Evolutionary conservation across 2,888 invertebrate genomes (phyloP).

Genomic region (Spatulosminthurus flaviceps): DNA sequence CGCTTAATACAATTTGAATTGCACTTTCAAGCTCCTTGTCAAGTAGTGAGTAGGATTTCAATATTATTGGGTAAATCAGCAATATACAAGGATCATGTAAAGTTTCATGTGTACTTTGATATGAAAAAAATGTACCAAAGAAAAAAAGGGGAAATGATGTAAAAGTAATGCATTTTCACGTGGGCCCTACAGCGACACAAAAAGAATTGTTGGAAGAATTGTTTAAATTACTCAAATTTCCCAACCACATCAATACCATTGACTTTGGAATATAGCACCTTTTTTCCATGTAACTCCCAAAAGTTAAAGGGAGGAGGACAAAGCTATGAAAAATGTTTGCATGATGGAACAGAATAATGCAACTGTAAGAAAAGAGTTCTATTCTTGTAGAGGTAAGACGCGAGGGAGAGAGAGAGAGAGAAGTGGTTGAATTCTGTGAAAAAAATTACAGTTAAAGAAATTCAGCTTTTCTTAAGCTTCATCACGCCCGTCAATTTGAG

Average conservation of each 20-base stretch:
- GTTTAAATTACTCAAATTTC: background rate
- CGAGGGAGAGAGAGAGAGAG: too few relatives aligned
- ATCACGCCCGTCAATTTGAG: slow-evolving; percentile 53
- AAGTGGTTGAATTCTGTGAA: slow-evolving; percentile 22
- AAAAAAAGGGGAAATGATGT: background rate
- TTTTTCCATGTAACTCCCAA: background rate
- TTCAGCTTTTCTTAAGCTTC: slow-evolving; percentile 48
- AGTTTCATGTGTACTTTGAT: background rate
- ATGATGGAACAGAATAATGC: background rate
- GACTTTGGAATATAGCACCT: background rate
- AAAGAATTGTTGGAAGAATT: background rate
- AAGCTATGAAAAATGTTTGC: background rate
- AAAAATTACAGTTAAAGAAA: slow-evolving; percentile 21
- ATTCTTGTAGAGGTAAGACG: background rate
- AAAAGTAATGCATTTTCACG: slow-evolving; percentile 18
- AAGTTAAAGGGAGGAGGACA: background rate
- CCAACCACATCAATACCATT: background rate
- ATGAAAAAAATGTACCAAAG: background rate
- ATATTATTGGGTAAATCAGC: slow-evolving; percentile 1
- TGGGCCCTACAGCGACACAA: slow-evolving; percentile 4
- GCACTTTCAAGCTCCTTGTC: too few relatives aligned
- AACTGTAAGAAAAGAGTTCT: slow-evolving; percentile 17
- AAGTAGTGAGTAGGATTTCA: background rate
- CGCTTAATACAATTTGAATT: too few relatives aligned
- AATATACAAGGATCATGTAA: background rate